phyloP scores from a whole-genome alignment of 2,797 vertebrate genomes.

The Ateles fusciceps region DNA sequence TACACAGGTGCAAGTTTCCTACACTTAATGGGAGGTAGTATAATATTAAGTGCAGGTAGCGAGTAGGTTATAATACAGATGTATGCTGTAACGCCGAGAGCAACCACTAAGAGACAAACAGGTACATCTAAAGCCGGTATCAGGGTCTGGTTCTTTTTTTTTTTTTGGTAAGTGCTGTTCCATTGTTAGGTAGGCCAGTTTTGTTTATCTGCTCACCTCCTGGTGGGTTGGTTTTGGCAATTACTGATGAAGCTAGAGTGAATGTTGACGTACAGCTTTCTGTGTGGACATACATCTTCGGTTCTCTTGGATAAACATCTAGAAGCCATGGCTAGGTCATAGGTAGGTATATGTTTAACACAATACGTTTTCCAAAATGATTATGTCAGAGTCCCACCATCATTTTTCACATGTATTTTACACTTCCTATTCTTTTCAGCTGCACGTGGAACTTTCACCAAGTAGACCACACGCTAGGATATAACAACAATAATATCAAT shows the following conservation, averaged over 20 bases:
- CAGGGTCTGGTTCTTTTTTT: background rate
- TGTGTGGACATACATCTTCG: background rate
- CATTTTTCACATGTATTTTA: background rate
- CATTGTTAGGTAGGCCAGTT: background rate
- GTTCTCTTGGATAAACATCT: background rate
- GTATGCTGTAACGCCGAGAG: background rate
- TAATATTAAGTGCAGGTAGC: background rate
- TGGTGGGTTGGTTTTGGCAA: background rate
- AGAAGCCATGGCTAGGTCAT: background rate
- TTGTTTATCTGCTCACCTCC: background rate
- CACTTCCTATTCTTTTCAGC: background rate
- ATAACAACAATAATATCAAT: background rate
- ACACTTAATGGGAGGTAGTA: background rate
- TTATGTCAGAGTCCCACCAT: background rate
- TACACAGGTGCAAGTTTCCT: background rate
- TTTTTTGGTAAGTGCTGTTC: background rate
- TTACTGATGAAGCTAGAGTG: background rate
- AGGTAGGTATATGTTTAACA: background rate
- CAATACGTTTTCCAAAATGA: background rate
- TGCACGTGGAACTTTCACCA: background rate
- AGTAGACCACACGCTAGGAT: background rate
- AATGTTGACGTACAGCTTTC: background rate
- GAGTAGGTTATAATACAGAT: background rate
- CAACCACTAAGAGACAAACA: background rate
- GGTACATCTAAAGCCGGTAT: background rate